Base-by-base conservation (phyloP, 1,140 invertebrate genomes). In the Rhizoglyphus robini region DNA sequence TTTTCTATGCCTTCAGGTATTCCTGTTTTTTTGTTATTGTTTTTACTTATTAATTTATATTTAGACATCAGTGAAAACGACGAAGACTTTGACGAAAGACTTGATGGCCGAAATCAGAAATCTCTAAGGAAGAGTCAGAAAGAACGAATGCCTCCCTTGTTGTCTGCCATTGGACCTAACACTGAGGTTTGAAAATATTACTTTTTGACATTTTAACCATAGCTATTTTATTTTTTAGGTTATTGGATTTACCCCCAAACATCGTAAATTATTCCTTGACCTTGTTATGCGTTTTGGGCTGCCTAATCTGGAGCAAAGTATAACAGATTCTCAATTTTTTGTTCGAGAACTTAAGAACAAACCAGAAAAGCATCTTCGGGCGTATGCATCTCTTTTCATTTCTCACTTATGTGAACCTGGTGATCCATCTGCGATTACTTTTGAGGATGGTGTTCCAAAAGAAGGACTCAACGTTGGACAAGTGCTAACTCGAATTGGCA, bases 151-250 rank as follows among this genome's bases (percentile, higher is more conserved):
- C 63, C 63, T 3, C 63, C 63, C 4, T 34, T 64, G 20, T 30
- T 64, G 46, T 47, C 63, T 3, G 5, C 46, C 8, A 57, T 64
- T 34, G 63, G 63, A n/a, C 30, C 13, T 11, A 64, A 64, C 27
- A 64, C 63, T 49, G 63, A 64, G 46, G 63, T 64, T 29, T n/a
- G 32, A n/a, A n/a, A n/a, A n/a, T n/a, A n/a, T n/a, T n/a, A n/a
- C 31, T 27, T 41, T 38, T 1, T n/a, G 4, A 3, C 48, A 25
- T 47, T 63, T 46, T 48, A 57, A 58, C n/a, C 13, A 47, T 49
- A 3, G 48, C 15, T 32, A 4, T 64, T 38, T 51, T 25, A 47
- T 64, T 64, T 31, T 51, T 4, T 64, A 64, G 63, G 63, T 64
- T 20, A 15, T 64, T 15, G 63, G 63, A 32, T 64, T 64, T 25